A percentile compares a stretch with the other conserved stretches of the same genome.
phyloP scores from a whole-genome alignment of 1,140 invertebrate genomes.

The Akabosia matsudoensis region DNA sequence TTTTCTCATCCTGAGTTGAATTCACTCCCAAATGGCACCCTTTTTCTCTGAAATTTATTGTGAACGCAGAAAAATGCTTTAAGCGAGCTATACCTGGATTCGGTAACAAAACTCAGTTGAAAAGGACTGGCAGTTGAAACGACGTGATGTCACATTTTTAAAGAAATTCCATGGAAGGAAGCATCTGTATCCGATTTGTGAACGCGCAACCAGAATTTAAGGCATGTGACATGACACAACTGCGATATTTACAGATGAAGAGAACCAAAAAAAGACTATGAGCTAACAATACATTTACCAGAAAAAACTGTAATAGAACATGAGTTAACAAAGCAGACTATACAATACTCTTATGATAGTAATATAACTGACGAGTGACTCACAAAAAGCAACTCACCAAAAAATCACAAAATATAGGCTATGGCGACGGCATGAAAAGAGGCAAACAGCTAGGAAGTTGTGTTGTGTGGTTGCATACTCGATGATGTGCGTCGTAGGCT shows the following conservation, averaged over 20 bases:
- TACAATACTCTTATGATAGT: no score
- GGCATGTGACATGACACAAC: neutral
- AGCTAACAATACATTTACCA: neutral
- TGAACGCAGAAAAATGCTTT: no score
- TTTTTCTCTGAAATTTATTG: no score
- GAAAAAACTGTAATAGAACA: neutral
- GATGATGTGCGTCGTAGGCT: neutral
- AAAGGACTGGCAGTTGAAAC: neutral
- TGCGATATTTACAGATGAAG: neutral
- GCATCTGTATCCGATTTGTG: constrained; percentile 17
- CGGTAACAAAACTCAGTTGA: neutral
- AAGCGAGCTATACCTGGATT: no score
- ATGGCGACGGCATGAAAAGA: neutral
- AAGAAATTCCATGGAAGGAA: neutral
- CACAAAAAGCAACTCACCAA: neutral
- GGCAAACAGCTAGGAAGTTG: neutral
- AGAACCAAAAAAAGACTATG: neutral
- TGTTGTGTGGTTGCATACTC: neutral
- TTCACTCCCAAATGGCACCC: no score
- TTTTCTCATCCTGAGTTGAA: no score
- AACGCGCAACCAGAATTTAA: neutral
- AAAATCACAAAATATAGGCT: neutral
- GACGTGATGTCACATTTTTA: neutral
- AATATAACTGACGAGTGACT: neutral
- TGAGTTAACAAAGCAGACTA: no score